phyloP scores from a whole-genome alignment of 2,888 invertebrate genomes.

The Abrostola tripartita region DNA sequence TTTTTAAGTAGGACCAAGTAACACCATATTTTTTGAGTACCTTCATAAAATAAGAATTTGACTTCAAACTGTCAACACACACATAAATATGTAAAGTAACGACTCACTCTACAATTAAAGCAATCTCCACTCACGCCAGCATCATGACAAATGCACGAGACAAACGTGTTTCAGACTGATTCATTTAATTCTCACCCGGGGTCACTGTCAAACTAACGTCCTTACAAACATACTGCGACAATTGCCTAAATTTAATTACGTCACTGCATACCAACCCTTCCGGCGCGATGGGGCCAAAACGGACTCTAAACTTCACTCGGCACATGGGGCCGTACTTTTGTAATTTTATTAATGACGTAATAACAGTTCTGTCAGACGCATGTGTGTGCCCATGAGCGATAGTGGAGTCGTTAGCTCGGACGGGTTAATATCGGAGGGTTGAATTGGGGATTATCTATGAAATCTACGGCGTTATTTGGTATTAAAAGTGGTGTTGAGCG shows the following conservation, averaged over 20 bases:
- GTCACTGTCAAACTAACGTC: constrained; percentile 80
- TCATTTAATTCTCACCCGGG: constrained; percentile 79
- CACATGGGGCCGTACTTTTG: constrained; percentile 86
- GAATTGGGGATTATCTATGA: constrained; percentile 80
- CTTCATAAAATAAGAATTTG: too few species aligned
- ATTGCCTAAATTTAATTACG: constrained; percentile 87
- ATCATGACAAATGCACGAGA: constrained; percentile 71
- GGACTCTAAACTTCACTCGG: constrained; percentile 77
- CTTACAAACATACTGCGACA: constrained; percentile 77
- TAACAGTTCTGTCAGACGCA: constrained; percentile 87
- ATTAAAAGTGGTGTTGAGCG: constrained; percentile 58
- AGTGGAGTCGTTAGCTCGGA: constrained; percentile 85
- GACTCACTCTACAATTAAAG: constrained; percentile 36
- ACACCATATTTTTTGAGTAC: too few species aligned
- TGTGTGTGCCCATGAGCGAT: constrained; percentile 87
- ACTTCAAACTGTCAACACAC: neutral
- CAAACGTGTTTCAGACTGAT: constrained; percentile 83
- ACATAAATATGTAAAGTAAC: constrained; percentile 10
- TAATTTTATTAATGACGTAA: constrained; percentile 89
- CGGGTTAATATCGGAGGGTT: constrained; percentile 86
- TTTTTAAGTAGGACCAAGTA: too few species aligned
- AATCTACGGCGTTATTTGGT: constrained; percentile 68
- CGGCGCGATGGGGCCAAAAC: constrained; percentile 63
- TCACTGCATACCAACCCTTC: constrained; percentile 73
- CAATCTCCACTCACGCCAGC: constrained; percentile 65